Evolutionary conservation across 1,140 invertebrate genomes (phyloP).

Genomic region (Archivesica marissinica): DNA sequence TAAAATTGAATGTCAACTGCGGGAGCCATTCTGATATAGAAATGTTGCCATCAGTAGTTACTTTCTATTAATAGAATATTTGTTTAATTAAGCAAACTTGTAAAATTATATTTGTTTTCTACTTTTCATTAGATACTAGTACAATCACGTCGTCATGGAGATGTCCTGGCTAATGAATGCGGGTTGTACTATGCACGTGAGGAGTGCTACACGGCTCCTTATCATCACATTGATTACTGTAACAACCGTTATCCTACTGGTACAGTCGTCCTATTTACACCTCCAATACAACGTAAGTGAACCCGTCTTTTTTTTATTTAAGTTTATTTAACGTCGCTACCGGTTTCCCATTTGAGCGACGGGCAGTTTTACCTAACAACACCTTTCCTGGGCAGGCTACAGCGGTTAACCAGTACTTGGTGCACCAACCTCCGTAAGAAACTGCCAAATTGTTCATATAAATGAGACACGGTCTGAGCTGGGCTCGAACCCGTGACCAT

Average conservation of each 20-base stretch:
- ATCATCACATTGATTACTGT: background rate
- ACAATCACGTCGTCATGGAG: slow-evolving; percentile 17
- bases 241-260: background rate
- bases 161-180: background rate
- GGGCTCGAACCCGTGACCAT: too few species aligned
- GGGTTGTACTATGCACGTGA: background rate
- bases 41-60: too few species aligned
- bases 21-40: too few species aligned
- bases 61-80: too few species aligned
- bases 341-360: too few species aligned
- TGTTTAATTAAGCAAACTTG: too few species aligned
- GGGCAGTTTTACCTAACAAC: background rate
- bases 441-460: background rate
- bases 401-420: too few species aligned
- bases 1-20: too few species aligned
- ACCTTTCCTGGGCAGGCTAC: background rate
- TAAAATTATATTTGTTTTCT: too few species aligned
- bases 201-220: background rate
- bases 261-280: background rate
- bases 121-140: too few species aligned
- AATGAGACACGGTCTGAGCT: background rate
- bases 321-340: background rate
- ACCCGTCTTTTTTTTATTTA: background rate
- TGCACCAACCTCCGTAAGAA: too few species aligned
- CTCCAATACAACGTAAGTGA: background rate